A percentile compares a stretch with the other conserved stretches of the same genome.
These are phyloP conservation scores for Sminthurides aquaticus DNA, from an alignment of 2,888 invertebrate species.

Conservation along the genomic window DNA sequence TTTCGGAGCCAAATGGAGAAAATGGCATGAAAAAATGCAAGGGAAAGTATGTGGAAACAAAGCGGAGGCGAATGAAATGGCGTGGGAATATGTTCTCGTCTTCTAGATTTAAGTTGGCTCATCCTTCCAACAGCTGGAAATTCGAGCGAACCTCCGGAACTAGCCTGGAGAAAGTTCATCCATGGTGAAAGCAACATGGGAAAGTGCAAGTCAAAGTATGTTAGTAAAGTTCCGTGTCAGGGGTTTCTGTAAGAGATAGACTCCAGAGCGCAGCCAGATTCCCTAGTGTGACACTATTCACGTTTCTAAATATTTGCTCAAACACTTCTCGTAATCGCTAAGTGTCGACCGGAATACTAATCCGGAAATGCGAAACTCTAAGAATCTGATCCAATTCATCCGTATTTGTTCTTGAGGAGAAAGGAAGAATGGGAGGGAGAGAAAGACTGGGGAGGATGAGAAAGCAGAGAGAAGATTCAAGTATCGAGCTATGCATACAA, in stretches of 20 bases:
- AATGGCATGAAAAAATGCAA: not conserved
- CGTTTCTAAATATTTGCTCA: constrained; percentile 42
- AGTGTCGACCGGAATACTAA: constrained; percentile 41
- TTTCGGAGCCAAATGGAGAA: not conserved
- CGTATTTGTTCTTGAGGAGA: constrained; percentile 12
- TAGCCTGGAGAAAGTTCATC: not conserved
- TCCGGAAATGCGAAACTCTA: constrained; percentile 37
- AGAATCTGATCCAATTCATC: constrained; percentile 27
- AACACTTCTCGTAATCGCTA: constrained; percentile 42
- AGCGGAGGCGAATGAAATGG: not conserved
- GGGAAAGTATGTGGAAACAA: not conserved
- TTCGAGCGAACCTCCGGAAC: no score
- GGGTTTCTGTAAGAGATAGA: not conserved
- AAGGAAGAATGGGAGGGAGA: not conserved
- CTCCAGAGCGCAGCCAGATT: constrained; percentile 14
- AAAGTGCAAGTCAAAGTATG: not conserved
- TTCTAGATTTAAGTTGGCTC: no score
- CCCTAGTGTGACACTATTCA: constrained; percentile 32
- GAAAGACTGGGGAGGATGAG: not conserved
- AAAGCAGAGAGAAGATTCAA: not conserved
- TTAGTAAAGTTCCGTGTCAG: not conserved
- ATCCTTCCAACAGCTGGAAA: not conserved
- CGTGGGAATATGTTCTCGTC: not conserved
- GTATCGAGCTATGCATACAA: constrained; percentile 2
- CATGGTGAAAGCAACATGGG: not conserved